These are phyloP conservation scores for Pipistrellus nathusii DNA, from an alignment of 2,797 vertebrate species.

Conservation along the genomic window DNA sequence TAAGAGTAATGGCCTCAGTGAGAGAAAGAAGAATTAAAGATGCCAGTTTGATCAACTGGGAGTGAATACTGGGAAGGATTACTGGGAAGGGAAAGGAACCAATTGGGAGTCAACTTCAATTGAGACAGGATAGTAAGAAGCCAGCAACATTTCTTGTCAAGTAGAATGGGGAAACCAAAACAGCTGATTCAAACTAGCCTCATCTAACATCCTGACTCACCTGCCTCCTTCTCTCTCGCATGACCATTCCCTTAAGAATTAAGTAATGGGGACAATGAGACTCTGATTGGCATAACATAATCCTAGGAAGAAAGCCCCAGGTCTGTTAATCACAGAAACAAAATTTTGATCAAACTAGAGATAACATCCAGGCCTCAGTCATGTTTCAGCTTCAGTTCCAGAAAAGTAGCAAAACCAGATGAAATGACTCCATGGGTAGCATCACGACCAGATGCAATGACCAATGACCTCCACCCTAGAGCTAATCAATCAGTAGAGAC, in stretches of 20 bases:
- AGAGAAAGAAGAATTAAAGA: background rate
- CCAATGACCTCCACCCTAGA: background rate
- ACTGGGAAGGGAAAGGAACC: background rate
- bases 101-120: background rate
- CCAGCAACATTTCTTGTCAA: too few relatives aligned
- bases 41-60: background rate
- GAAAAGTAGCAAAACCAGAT: background rate
- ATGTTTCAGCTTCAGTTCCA: background rate
- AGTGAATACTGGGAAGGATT: background rate
- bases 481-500: background rate
- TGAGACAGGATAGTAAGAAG: background rate
- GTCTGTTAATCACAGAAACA: background rate
- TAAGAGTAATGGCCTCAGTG: background rate
- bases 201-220: background rate
- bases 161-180: too few relatives aligned
- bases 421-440: background rate
- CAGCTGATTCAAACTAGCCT: background rate
- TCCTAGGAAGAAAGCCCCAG: background rate
- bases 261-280: background rate
- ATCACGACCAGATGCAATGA: background rate
- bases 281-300: background rate
- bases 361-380: background rate
- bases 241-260: background rate
- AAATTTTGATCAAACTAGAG: background rate
- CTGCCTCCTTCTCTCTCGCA: background rate